Evolutionary conservation across 2,113 vertebrate genomes (phyloP).

Genomic region (Melanotaenia duboulayi): DNA sequence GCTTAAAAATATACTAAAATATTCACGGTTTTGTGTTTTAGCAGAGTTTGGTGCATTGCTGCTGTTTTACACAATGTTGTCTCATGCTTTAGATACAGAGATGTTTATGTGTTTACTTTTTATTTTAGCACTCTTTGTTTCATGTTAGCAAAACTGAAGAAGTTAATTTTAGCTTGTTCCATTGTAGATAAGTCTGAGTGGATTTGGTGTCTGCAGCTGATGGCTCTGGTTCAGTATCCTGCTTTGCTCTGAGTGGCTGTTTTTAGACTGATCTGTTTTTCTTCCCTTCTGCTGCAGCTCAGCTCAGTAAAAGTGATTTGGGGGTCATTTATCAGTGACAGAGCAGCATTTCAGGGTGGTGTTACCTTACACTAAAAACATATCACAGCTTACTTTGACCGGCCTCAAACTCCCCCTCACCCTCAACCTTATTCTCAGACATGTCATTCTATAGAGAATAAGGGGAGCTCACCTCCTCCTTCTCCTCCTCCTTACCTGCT

Average conservation of each 20-base stretch:
- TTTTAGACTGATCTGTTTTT: constrained; percentile 30
- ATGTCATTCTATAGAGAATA: not conserved
- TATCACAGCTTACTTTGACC: constrained; percentile 57
- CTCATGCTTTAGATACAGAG: too few species aligned
- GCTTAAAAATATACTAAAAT: too few species aligned
- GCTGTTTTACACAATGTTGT: too few species aligned
- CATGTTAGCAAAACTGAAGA: too few species aligned
- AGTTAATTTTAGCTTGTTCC: not conserved
- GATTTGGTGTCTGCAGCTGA: not conserved
- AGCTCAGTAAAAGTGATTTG: constrained; percentile 32
- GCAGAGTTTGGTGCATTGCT: too few species aligned
- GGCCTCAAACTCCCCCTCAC: not conserved
- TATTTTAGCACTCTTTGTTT: too few species aligned
- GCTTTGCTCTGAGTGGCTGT: not conserved
- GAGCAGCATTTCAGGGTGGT: constrained; percentile 34
- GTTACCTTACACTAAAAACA: constrained; percentile 68
- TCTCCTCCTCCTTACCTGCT: not conserved
- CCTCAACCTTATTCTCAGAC: not conserved
- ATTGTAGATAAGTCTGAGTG: not conserved
- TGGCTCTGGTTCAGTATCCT: not conserved
- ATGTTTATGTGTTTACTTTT: too few species aligned
- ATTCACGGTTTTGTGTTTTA: too few species aligned
- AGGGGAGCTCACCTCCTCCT: not conserved
- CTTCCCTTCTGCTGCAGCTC: constrained; percentile 14
- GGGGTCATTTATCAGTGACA: constrained; percentile 42